These are phyloP conservation scores for Scaptodrosophila lebanonensis DNA, from an alignment of 1,140 invertebrate species.

Conservation along the genomic window DNA sequence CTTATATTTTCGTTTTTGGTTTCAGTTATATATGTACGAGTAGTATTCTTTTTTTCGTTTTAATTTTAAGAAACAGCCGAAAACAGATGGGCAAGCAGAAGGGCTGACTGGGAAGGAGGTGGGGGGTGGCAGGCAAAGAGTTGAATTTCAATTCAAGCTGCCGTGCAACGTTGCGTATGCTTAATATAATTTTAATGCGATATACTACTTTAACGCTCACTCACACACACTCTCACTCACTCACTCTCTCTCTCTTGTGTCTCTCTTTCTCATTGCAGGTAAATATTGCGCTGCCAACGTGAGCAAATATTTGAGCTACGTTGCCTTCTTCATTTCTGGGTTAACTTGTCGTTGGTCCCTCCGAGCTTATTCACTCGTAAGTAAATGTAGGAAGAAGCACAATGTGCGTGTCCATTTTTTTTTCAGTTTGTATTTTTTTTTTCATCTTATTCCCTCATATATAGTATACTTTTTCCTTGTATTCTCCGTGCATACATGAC, in stretches of 20 bases:
- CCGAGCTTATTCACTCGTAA: constrained; percentile 42
- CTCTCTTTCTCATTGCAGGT: constrained; percentile 45
- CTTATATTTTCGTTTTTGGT: constrained; percentile 4
- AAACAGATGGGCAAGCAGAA: neutral
- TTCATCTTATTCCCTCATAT: constrained; percentile 12
- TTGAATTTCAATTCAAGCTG: too few relatives aligned
- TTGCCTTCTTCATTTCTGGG: constrained; percentile 36
- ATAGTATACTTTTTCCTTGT: too few relatives aligned
- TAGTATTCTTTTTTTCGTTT: too few relatives aligned
- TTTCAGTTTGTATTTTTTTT: constrained; percentile 6
- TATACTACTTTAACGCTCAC: neutral
- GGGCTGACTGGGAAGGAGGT: too few relatives aligned
- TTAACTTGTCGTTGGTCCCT: constrained; percentile 5
- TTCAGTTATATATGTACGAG: too few relatives aligned
- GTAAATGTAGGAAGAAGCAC: constrained; percentile 40
- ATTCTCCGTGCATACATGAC: constrained; percentile 3
- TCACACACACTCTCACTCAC: constrained; percentile 4
- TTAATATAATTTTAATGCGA: too few relatives aligned
- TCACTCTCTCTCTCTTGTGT: neutral
- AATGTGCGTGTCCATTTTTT: constrained; percentile 1
- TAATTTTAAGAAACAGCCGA: constrained; percentile 39
- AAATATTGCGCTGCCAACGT: constrained; percentile 49
- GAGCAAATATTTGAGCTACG: constrained; percentile 58
- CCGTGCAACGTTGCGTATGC: too few relatives aligned
- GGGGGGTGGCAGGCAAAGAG: too few relatives aligned